Evolutionary conservation across 2,888 invertebrate genomes (phyloP), one percentile per base, ranked within the genome.

Genomic region (Acleris cristana): DNA sequence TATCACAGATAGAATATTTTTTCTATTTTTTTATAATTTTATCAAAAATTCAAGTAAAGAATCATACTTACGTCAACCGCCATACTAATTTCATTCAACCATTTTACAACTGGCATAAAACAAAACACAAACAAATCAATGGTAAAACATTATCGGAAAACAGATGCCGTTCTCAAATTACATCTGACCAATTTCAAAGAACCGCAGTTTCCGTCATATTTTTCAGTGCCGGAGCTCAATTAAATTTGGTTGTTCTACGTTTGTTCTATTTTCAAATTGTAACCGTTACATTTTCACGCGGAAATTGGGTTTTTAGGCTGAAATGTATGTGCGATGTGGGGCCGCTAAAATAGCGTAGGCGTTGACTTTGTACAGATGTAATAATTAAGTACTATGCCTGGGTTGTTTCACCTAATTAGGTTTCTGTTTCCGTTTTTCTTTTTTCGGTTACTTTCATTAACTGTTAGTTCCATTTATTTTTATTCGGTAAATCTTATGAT

Each of bases 291-390:
- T 71, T 69, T 55, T 66, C 65, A 70, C 65, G 64, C 44, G 73
- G 71, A 77, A 86, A 85, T 80, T 79, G 69, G 87, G 87, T 87
- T 84, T 85, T 75, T 80, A 73, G 86, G 86, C 79, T 83, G 80
- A 82, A 81, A 81, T 71, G 73, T 76, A 65, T 79, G 70, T 73
- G 70, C 74, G 69, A 68, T 72, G 64, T 69, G 69, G 69, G 79
- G 79, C 79, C 73, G 78, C 64, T 71, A 79, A 80, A 77, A 63
- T 55, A 44, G 70, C 54, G 48, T 14, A 14, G 14, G 40, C 40
- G 14, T 40, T 34, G 34, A 34, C 34, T 34, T 14, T 10, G 14
- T 40, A 4, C 14, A 40, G 14, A 40, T 40, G 14, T 14, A 40
- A 40, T 14, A 14, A 40, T 34, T 34, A 34, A 10, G 34, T 34